Evolutionary conservation across 2,113 vertebrate species (phyloP).

Genomic region (Chionis minor): DNA sequence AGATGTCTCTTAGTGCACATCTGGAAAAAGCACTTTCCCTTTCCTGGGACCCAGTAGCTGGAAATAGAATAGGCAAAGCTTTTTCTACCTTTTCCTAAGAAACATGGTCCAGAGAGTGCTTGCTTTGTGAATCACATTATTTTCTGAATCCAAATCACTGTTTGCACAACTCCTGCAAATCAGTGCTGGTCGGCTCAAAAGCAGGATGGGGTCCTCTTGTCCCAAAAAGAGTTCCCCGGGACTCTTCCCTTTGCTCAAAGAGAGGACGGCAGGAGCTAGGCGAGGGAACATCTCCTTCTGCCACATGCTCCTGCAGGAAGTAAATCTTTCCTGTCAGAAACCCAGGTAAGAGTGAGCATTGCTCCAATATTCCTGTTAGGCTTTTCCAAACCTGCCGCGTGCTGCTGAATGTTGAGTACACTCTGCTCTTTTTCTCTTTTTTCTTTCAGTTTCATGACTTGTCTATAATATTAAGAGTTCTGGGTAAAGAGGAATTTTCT

Average conservation of each 20-base stretch:
- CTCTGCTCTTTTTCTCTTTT: neutral
- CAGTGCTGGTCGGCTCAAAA: neutral
- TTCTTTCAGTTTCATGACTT: neutral
- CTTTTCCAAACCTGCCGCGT: neutral
- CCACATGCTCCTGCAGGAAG: accelerated
- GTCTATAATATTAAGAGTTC: neutral
- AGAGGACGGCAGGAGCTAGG: neutral
- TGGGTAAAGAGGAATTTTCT: neutral
- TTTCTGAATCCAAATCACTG: neutral
- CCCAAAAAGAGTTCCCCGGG: neutral
- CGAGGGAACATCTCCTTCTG: accelerated
- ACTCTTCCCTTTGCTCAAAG: neutral
- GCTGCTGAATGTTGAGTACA: neutral
- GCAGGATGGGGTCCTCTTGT: neutral
- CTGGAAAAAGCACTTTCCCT: neutral
- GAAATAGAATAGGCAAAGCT: neutral
- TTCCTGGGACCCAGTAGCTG: neutral
- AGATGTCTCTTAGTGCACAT: neutral
- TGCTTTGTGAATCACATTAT: neutral
- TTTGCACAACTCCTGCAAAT: neutral
- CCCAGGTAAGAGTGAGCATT: neutral
- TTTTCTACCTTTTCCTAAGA: neutral
- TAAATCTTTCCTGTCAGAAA: neutral
- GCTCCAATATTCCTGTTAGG: neutral
- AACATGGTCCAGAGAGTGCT: accelerated